A percentile compares a stretch with the other conserved stretches of the same genome.
Conservation (phyloP, 2,888 invertebrate genomes). For the Agrotis puta region DNA sequence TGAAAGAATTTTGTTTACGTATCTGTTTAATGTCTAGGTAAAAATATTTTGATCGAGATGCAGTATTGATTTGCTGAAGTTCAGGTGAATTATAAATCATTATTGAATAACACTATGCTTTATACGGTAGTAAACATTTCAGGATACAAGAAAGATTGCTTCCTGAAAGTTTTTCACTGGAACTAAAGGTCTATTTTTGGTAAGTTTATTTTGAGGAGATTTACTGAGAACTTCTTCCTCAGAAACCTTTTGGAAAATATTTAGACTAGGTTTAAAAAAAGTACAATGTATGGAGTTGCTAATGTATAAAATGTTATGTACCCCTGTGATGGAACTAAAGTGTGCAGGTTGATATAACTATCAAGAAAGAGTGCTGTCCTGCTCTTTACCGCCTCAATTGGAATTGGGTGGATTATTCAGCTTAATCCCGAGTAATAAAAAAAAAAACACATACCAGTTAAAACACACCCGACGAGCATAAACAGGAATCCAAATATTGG, state of each 20-base stretch:
- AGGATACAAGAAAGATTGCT: background rate
- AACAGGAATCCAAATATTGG: constrained; percentile 95
- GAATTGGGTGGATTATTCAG: too few relatives aligned
- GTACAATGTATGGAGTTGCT: too few relatives aligned
- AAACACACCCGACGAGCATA: constrained; percentile 94
- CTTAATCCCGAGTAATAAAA: background rate
- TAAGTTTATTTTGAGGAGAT: background rate
- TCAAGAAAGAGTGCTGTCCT: too few relatives aligned
- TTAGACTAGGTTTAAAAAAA: too few relatives aligned
- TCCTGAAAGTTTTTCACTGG: constrained; percentile 6
- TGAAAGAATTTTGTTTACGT: constrained; percentile 38
- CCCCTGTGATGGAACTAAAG: too few relatives aligned
- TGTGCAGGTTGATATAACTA: too few relatives aligned
- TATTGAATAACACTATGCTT: background rate
- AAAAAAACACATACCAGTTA: constrained; percentile 92
- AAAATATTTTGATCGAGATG: constrained; percentile 6
- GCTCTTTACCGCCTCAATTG: too few relatives aligned
- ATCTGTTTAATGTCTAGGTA: constrained; percentile 37
- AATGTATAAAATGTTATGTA: too few relatives aligned
- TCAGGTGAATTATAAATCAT: constrained; percentile 31
- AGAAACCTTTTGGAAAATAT: too few relatives aligned
- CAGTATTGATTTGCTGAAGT: constrained; percentile 19
- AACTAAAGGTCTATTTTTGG: constrained; percentile 4
- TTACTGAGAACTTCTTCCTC: too few relatives aligned
- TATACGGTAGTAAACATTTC: constrained; percentile 1